These are phyloP conservation scores for Cyrtodaria siliqua DNA, from an alignment of 2,888 invertebrate species.

Conservation along the genomic window DNA sequence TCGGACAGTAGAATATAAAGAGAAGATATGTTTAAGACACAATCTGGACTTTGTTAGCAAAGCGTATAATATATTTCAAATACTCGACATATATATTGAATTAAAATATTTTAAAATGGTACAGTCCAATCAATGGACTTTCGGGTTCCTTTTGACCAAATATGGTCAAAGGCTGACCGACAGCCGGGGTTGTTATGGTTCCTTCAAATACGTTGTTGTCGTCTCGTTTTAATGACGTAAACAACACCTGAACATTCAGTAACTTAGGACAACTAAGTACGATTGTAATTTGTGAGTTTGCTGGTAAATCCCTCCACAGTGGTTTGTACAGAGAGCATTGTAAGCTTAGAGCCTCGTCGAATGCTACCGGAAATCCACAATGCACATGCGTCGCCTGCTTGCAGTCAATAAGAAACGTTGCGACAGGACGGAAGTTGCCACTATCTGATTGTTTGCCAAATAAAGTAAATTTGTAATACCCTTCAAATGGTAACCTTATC, in stretches of 20 bases:
- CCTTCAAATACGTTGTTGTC: conserved; percentile 58
- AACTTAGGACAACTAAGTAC: conserved; percentile 48
- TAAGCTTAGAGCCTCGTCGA: conserved; percentile 52
- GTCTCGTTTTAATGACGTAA: conserved; percentile 31
- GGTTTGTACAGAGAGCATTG: conserved; percentile 61
- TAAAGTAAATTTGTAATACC: conserved; percentile 64
- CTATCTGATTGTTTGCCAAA: conserved; percentile 56
- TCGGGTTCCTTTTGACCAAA: conserved; percentile 45
- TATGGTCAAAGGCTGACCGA: conserved; percentile 60
- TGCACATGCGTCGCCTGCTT: conserved; percentile 55
- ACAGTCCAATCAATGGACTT: conserved; percentile 47
- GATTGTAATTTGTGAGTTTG: conserved; percentile 50
- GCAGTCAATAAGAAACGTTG: conserved; percentile 59
- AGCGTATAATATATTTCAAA: too few relatives aligned
- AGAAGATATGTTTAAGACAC: too few relatives aligned
- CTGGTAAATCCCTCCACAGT: conserved; percentile 59
- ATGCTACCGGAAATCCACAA: conserved; percentile 62
- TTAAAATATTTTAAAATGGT: conserved; percentile 57
- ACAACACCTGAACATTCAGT: conserved; percentile 38
- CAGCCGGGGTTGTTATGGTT: conserved; percentile 53
- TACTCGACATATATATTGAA: too few relatives aligned
- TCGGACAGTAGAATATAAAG: too few relatives aligned
- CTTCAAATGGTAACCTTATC: conserved; percentile 61
- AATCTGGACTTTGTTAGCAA: too few relatives aligned
- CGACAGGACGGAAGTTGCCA: conserved; percentile 58